phyloP scores from a whole-genome alignment of 2,113 vertebrate species.

The Sterrhoptilus dennistouni region DNA sequence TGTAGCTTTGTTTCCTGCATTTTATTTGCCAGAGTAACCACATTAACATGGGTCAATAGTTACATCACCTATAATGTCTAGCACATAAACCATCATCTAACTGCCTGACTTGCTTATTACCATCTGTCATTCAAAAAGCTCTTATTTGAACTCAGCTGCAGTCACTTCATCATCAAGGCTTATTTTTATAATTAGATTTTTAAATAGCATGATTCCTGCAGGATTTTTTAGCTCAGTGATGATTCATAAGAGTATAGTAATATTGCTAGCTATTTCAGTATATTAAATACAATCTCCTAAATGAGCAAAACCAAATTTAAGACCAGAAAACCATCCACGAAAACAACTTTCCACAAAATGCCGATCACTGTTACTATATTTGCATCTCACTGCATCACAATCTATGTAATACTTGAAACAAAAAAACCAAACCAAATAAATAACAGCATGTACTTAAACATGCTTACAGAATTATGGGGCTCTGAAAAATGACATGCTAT shows the following conservation, averaged over 20 bases:
- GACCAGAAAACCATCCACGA: neutral
- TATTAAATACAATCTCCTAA: neutral
- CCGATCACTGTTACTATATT: neutral
- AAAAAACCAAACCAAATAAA: conserved; percentile 28
- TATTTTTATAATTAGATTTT: conserved; percentile 55
- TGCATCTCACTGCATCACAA: neutral
- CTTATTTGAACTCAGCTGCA: conserved; percentile 4
- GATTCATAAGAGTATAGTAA: neutral
- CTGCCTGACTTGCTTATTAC: conserved; percentile 59
- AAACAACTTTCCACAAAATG: neutral
- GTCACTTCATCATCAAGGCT: conserved; percentile 17
- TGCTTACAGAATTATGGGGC: conserved; percentile 51
- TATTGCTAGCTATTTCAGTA: neutral
- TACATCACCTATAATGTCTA: conserved; percentile 45
- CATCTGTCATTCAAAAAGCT: conserved; percentile 61
- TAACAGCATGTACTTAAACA: conserved; percentile 50
- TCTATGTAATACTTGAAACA: conserved; percentile 33
- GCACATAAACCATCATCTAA: conserved; percentile 61
- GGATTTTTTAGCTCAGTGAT: neutral
- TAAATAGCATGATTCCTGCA: neutral
- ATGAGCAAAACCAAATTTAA: neutral
- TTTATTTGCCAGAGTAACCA: conserved; percentile 37
- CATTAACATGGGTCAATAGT: conserved; percentile 52
- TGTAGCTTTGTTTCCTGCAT: conserved; percentile 24
- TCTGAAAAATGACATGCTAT: conserved; percentile 55